A percentile compares a stretch with the other conserved stretches of the same genome.
phyloP scores from a whole-genome alignment of 2,113 vertebrate genomes.

The Bujurquina vittata region DNA sequence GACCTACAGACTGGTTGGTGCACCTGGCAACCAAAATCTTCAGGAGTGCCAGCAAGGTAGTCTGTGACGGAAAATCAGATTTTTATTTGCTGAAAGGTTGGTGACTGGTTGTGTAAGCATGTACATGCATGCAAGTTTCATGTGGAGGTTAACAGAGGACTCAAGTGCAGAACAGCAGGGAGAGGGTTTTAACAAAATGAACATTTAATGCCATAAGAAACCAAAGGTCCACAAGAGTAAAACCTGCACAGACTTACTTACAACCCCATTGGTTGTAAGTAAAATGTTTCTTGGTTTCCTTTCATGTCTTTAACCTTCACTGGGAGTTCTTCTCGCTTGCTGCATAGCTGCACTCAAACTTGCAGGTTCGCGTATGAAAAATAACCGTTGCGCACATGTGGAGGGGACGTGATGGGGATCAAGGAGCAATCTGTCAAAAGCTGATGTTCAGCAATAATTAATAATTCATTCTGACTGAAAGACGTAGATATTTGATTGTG shows the following conservation, averaged over 20 bases:
- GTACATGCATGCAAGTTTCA: neutral
- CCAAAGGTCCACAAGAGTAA: too few species aligned
- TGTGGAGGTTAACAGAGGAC: neutral
- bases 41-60: too few species aligned
- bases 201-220: too few species aligned
- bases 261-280: neutral
- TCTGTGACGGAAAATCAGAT: too few species aligned
- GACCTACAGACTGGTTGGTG: too few species aligned
- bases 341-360: neutral
- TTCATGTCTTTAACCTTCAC: neutral
- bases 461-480: neutral
- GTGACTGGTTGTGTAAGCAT: neutral
- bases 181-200: neutral
- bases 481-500: neutral
- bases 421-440: neutral
- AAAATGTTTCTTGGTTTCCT: neutral
- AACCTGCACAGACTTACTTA: too few species aligned
- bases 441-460: neutral
- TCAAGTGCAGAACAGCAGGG: neutral
- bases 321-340: neutral
- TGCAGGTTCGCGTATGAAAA: neutral
- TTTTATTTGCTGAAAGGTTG: neutral
- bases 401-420: neutral
- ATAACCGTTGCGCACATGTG: neutral
- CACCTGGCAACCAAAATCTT: too few species aligned